phyloP scores from a whole-genome alignment of 2,113 vertebrate genomes.

The Calonectris borealis region DNA sequence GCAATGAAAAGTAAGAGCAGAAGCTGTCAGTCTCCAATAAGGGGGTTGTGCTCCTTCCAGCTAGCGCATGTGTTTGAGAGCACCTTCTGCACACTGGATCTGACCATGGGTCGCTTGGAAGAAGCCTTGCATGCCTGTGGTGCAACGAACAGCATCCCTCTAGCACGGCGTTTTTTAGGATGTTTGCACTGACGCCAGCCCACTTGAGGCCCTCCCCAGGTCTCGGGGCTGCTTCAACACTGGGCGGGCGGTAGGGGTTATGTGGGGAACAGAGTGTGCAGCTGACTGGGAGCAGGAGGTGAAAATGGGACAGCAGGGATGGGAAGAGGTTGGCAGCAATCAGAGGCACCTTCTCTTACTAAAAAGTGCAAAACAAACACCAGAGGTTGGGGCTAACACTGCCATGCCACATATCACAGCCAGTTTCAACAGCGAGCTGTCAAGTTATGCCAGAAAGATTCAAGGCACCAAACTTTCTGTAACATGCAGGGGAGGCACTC shows the following conservation, averaged over 20 bases:
- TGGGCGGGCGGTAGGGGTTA: fast-evolving
- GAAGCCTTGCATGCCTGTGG: fast-evolving
- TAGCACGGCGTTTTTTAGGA: fast-evolving
- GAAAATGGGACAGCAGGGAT: neutral
- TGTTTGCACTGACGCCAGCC: neutral
- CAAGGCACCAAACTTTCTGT: neutral
- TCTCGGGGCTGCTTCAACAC: neutral
- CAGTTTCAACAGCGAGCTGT: neutral
- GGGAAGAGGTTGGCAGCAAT: neutral
- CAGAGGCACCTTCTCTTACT: neutral
- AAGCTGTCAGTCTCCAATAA: neutral
- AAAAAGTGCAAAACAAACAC: neutral
- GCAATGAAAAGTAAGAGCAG: neutral
- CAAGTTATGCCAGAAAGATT: neutral
- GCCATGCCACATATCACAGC: neutral
- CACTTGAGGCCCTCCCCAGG: neutral
- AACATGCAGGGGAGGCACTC: neutral
- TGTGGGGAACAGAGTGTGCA: neutral
- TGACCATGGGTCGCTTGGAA: neutral
- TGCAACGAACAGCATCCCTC: neutral
- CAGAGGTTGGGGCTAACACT: neutral
- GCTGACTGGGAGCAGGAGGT: neutral
- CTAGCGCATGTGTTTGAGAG: neutral
- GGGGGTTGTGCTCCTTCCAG: neutral
- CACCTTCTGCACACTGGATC: neutral